These are phyloP conservation scores for Adelognathus sp. DNA, from an alignment of 2,888 invertebrate species.

Conservation along the genomic window DNA sequence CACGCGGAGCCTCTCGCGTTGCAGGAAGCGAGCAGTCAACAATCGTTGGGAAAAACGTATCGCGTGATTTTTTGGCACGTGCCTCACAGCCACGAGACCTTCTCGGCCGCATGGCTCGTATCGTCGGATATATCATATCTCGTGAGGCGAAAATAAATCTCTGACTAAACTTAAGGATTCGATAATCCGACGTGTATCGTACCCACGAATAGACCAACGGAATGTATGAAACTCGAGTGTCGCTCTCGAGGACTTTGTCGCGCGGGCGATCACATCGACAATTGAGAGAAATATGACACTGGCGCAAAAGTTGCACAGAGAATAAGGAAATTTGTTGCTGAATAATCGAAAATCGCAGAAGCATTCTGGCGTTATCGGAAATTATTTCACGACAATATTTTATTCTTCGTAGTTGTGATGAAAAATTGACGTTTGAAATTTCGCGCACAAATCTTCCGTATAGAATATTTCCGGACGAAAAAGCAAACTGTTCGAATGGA, in stretches of 20 bases:
- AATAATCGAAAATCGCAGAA: not conserved
- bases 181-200: slow-evolving; percentile 1
- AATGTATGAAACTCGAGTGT: slow-evolving; percentile 44
- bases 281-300: no score
- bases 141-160: not conserved
- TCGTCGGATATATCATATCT: no score
- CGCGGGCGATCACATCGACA: not conserved
- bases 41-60: no score
- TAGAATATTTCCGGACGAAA: not conserved
- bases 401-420: not conserved
- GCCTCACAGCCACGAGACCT: not conserved
- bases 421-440: not conserved
- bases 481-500: no score
- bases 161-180: not conserved
- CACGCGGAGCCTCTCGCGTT: no score
- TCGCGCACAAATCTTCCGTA: not conserved
- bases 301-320: not conserved
- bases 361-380: not conserved
- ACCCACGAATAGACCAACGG: slow-evolving; percentile 37
- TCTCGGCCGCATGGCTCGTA: not conserved
- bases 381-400: not conserved
- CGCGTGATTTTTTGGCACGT: no score
- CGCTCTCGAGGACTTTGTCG: not conserved
- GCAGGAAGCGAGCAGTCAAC: no score
- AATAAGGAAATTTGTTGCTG: not conserved